A percentile compares a stretch with the other conserved stretches of the same genome.
phyloP scores from a whole-genome alignment of 2,888 invertebrate species.

The Epicampocera succincta region DNA sequence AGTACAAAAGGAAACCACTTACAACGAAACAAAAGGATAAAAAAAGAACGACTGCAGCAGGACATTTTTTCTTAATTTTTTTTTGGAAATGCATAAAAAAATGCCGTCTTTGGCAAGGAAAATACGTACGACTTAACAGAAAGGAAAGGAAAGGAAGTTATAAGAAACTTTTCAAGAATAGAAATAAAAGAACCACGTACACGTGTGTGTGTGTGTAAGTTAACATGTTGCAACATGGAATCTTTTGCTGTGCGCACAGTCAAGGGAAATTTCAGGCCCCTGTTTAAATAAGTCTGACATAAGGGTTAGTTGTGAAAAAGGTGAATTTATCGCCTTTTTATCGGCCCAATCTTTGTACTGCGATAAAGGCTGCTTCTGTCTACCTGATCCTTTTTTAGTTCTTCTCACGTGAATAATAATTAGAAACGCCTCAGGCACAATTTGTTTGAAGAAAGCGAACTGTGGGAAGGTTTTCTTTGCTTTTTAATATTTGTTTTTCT shows the following conservation, averaged over 20 bases:
- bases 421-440: slow-evolving; percentile 22
- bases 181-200: slow-evolving; percentile 23
- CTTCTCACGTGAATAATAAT: slow-evolving; percentile 25
- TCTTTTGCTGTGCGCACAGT: slow-evolving; percentile 46
- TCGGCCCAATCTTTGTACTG: slow-evolving; percentile 33
- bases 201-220: slow-evolving; percentile 33
- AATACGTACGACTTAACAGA: slow-evolving; percentile 18
- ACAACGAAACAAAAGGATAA: slow-evolving; percentile 23
- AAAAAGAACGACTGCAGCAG: slow-evolving; percentile 45
- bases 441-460: neutral
- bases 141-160: slow-evolving; percentile 54
- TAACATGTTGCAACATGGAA: slow-evolving; percentile 62
- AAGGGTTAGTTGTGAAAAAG: slow-evolving; percentile 32
- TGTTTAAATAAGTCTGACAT: slow-evolving; percentile 6
- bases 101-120: slow-evolving; percentile 55
- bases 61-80: slow-evolving; percentile 16
- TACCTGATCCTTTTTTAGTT: slow-evolving; percentile 9
- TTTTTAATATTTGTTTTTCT: neutral
- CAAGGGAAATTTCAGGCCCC: slow-evolving; percentile 63
- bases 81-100: slow-evolving; percentile 48
- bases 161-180: slow-evolving; percentile 33
- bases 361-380: neutral
- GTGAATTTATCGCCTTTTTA: slow-evolving; percentile 41
- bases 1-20: slow-evolving; percentile 36
- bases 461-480: slow-evolving; percentile 3